phyloP scores from a whole-genome alignment of 1,140 invertebrate genomes.

The Ips nitidus region DNA sequence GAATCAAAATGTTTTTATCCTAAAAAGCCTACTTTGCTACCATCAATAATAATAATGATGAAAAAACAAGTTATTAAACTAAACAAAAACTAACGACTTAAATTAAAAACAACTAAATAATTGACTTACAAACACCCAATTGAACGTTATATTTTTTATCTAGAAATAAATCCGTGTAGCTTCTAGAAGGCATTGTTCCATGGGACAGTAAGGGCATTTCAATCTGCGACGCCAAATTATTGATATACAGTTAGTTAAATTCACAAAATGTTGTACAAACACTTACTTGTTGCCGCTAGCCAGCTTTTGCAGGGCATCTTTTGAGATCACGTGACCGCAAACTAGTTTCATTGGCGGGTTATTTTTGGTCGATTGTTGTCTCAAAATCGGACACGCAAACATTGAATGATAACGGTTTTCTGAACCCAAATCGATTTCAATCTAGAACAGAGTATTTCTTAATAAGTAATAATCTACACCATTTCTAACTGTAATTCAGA shows the following conservation, averaged over 20 bases:
- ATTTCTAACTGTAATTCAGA: no score
- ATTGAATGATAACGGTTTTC: constrained; percentile 94
- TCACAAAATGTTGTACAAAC: neutral
- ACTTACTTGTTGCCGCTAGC: constrained; percentile 88
- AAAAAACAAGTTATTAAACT: no score
- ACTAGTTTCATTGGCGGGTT: constrained; percentile 97
- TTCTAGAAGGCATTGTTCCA: constrained; percentile 92
- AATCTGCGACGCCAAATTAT: constrained; percentile 65
- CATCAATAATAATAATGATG: no score
- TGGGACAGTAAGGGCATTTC: constrained; percentile 98
- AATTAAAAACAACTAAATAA: no score
- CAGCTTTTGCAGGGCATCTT: constrained; percentile 94
- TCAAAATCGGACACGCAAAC: constrained; percentile 97
- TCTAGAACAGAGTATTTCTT: constrained; percentile 59
- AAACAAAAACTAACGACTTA: no score
- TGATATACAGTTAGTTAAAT: constrained; percentile 3
- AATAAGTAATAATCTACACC: neutral
- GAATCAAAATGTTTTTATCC: no score
- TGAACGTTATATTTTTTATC: neutral
- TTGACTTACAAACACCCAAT: no score
- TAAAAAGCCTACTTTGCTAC: no score
- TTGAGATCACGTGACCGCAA: constrained; percentile 97
- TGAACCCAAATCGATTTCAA: constrained; percentile 87
- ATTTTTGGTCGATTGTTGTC: constrained; percentile 92
- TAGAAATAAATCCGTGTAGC: constrained; percentile 92